Conservation (phyloP, 2,888 invertebrate species). For the Athalia rosae region DNA sequence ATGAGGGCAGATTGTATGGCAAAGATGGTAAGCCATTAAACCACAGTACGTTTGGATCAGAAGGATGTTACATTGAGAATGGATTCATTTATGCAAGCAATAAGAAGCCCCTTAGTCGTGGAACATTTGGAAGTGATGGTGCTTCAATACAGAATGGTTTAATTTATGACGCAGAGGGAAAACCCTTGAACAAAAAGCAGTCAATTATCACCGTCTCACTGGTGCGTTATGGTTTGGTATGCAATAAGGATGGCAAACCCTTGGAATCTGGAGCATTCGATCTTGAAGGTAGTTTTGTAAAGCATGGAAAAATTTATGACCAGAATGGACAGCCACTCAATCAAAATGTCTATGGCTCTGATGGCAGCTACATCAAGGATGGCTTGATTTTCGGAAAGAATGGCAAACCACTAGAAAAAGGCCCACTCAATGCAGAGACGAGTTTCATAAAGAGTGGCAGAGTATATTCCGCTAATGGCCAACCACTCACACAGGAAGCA, state of each 20-base stretch:
- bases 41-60: constrained; percentile 66
- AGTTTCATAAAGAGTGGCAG: constrained; percentile 65
- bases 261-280: constrained; percentile 64
- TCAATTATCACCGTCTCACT: constrained; percentile 61
- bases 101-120: constrained; percentile 62
- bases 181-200: constrained; percentile 62
- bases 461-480: constrained; percentile 62
- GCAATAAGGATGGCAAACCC: constrained; percentile 66
- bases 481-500: constrained; percentile 66
- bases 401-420: constrained; percentile 63
- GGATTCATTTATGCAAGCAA: constrained; percentile 67
- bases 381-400: constrained; percentile 63
- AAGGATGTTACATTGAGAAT: constrained; percentile 66
- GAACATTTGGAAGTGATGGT: constrained; percentile 66
- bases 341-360: constrained; percentile 58
- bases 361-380: constrained; percentile 64
- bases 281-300: constrained; percentile 63
- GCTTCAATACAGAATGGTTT: constrained; percentile 66
- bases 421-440: constrained; percentile 62
- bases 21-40: constrained; percentile 66
- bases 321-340: constrained; percentile 61
- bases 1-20: constrained; percentile 66
- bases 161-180: constrained; percentile 62
- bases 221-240: constrained; percentile 67
- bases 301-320: constrained; percentile 66